Evolutionary conservation across 1,140 invertebrate genomes (phyloP).

Genomic region (Lordiphosa collinella): DNA sequence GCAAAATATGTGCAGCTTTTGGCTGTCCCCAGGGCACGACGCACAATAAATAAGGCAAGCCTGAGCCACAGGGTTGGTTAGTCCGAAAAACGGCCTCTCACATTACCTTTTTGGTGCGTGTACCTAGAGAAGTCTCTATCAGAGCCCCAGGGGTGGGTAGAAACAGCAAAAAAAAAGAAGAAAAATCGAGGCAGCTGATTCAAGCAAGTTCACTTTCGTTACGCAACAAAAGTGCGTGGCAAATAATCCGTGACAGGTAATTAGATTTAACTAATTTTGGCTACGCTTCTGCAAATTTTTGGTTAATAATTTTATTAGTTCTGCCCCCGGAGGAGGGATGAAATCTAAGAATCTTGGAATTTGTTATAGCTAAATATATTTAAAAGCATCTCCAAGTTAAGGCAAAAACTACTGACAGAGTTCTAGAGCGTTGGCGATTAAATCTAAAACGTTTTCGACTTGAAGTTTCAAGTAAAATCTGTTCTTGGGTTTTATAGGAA

Average conservation of each 20-base stretch:
- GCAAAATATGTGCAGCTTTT: conserved; percentile 26
- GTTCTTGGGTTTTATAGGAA: no score
- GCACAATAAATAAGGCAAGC: conserved; percentile 60
- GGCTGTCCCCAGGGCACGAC: conserved; percentile 50
- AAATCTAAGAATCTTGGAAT: no score
- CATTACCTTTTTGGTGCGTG: conserved; percentile 18
- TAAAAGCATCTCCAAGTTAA: no score
- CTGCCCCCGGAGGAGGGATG: no score
- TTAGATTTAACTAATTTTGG: conserved; percentile 78
- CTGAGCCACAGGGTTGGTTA: conserved; percentile 41
- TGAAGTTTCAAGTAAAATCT: no score
- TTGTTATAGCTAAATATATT: no score
- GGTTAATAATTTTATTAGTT: no score
- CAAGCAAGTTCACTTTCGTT: conserved; percentile 40
- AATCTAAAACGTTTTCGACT: no score
- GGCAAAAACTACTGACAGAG: no score
- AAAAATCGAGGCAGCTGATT: conserved; percentile 31
- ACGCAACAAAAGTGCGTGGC: conserved; percentile 25
- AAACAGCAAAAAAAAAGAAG: neutral
- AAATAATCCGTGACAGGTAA: conserved; percentile 76
- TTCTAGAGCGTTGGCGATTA: no score
- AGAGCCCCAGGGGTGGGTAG: conserved; percentile 5
- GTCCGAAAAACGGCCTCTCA: conserved; percentile 20
- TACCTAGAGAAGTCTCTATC: neutral
- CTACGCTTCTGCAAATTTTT: conserved; percentile 8